These are phyloP conservation scores for Dolichomitus sp. DNA, from an alignment of 2,888 invertebrate species.

Conservation along the genomic window DNA sequence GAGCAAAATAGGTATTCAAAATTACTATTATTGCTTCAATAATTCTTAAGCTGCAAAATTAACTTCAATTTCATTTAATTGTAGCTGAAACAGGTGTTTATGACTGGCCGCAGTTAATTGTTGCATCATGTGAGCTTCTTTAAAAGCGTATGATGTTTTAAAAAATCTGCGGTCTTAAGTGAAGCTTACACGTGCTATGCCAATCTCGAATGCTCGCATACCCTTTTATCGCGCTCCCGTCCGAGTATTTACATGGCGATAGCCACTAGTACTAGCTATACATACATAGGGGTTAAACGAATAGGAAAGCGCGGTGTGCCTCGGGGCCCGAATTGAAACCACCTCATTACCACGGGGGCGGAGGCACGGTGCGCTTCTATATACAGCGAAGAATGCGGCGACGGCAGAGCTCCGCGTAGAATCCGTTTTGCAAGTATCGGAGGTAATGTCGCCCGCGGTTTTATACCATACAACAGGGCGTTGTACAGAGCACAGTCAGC, in stretches of 20 bases:
- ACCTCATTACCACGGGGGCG: conserved; percentile 82
- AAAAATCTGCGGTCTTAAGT: background rate
- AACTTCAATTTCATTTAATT: no score
- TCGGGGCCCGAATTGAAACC: conserved; percentile 85
- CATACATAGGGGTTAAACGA: conserved; percentile 69
- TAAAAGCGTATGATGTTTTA: background rate
- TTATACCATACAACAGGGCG: conserved; percentile 81
- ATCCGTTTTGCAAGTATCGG: conserved; percentile 86
- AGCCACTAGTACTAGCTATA: conserved; percentile 70
- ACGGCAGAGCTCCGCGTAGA: conserved; percentile 79
- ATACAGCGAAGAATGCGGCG: conserved; percentile 56
- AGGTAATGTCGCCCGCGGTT: conserved; percentile 85
- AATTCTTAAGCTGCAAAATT: no score
- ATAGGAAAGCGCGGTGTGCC: conserved; percentile 75
- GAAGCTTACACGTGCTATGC: conserved; percentile 34
- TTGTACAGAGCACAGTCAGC: conserved; percentile 60
- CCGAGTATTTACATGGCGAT: conserved; percentile 78
- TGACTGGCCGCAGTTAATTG: background rate
- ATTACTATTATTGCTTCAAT: background rate
- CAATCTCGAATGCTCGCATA: conserved; percentile 76
- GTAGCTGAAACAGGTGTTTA: background rate
- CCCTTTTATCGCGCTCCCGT: conserved; percentile 74
- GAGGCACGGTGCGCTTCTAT: conserved; percentile 4
- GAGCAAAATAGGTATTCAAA: no score
- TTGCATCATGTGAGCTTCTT: background rate